Percentiles rank a stretch among this genome's conserved stretches.
These are phyloP conservation scores for Vandiemenella viatica DNA, from an alignment of 2,888 invertebrate genomes.

Conservation along the genomic window DNA sequence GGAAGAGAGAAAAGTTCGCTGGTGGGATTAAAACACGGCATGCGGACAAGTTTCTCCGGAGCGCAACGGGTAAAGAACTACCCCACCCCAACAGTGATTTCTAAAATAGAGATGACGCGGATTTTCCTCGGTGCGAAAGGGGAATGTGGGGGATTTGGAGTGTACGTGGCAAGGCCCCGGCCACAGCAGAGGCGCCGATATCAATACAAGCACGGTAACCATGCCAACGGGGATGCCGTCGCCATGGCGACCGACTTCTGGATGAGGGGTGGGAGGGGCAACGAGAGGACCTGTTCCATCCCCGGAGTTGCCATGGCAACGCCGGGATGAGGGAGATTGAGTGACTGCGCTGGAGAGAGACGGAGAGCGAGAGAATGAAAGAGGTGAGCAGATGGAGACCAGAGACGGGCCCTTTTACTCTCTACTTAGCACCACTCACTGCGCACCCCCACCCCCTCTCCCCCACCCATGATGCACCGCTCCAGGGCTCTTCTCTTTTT, in stretches of 20 bases:
- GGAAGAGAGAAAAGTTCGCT: no score
- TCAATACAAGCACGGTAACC: neutral
- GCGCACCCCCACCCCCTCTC: neutral
- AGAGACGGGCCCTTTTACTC: neutral
- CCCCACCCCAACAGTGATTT: no score
- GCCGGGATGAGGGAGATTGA: neutral
- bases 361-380: neutral
- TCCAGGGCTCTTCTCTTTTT: no score
- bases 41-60: no score
- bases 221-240: slow-evolving; percentile 7
- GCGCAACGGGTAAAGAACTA: no score
- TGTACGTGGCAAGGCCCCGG: neutral
- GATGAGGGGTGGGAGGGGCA: no score
- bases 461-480: no score
- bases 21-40: no score
- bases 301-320: slow-evolving; percentile 6
- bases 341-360: neutral
- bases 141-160: no score
- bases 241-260: slow-evolving; percentile 8
- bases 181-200: neutral
- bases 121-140: no score
- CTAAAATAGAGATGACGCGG: no score
- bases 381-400: no score
- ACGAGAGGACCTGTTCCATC: slow-evolving; percentile 5
- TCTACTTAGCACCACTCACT: neutral